Evolutionary conservation across 2,113 vertebrate species (phyloP).

Genomic region (Dipodomys stephensi): DNA sequence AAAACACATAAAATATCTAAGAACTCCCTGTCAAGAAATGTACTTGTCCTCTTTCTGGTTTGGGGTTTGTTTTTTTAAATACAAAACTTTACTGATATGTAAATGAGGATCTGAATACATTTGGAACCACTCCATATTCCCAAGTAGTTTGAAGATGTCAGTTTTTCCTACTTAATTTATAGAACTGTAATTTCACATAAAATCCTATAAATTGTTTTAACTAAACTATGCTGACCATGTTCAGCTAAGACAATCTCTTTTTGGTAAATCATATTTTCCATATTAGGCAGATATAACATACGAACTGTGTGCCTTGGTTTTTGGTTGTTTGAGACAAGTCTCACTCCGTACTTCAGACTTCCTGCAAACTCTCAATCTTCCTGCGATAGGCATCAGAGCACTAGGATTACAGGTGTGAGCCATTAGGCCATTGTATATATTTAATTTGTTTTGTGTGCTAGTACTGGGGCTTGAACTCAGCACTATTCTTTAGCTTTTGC

Average conservation of each 20-base stretch:
- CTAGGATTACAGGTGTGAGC: too few relatives aligned
- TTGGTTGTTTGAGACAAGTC: too few relatives aligned
- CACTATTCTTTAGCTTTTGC: too few relatives aligned
- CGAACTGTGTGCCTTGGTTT: not conserved
- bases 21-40: conserved; percentile 1
- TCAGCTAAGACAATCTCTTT: not conserved
- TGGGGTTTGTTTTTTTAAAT: not conserved
- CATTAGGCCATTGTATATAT: too few relatives aligned
- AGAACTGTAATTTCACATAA: not conserved
- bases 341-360: too few relatives aligned
- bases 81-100: conserved; percentile 9
- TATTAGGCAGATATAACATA: not conserved
- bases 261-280: not conserved
- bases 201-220: not conserved
- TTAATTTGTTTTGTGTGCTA: too few relatives aligned
- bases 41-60: not conserved
- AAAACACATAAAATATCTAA: conserved; percentile 20
- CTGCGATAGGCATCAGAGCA: too few relatives aligned
- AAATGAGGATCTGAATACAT: not conserved
- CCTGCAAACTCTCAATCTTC: too few relatives aligned
- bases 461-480: too few relatives aligned
- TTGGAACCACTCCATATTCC: not conserved
- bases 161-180: conserved; percentile 12
- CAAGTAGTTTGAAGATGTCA: not conserved
- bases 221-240: not conserved